Conservation (phyloP, 2,113 vertebrate species). For the Bubo bubo region DNA sequence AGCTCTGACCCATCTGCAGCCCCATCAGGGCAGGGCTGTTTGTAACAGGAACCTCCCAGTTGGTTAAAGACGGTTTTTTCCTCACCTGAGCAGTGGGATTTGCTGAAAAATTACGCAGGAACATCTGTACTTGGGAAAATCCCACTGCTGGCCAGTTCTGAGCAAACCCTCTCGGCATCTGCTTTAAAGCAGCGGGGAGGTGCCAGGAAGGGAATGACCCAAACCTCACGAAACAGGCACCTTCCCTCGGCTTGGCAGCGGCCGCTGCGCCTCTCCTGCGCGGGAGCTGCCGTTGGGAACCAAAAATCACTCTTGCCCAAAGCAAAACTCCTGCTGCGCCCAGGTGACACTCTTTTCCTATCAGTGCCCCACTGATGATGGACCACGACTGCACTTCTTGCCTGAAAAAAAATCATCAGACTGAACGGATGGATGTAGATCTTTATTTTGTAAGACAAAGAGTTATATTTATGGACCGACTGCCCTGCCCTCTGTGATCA, state of each 20-base stretch:
- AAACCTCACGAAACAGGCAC: fast-evolving
- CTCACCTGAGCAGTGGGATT: background rate
- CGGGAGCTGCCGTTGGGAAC: background rate
- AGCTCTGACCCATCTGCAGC: background rate
- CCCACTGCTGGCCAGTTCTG: background rate
- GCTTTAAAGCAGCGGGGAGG: background rate
- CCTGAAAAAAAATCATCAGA: background rate
- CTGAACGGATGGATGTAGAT: background rate
- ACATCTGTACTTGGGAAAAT: background rate
- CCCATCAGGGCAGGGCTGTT: background rate
- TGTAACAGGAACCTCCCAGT: fast-evolving
- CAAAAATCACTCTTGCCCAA: fast-evolving
- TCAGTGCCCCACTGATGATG: fast-evolving
- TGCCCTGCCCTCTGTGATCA: background rate
- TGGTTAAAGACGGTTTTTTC: fast-evolving
- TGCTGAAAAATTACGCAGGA: fast-evolving
- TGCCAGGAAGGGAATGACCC: background rate
- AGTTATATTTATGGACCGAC: fast-evolving
- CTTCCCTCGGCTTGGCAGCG: fast-evolving
- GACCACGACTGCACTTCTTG: background rate
- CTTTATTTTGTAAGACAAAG: background rate
- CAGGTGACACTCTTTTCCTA: fast-evolving
- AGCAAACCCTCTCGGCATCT: background rate
- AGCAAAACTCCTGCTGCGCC: background rate
- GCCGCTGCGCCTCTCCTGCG: fast-evolving